These are phyloP conservation scores for Falco berigora DNA, from an alignment of 2,797 vertebrate species.

Conservation along the genomic window DNA sequence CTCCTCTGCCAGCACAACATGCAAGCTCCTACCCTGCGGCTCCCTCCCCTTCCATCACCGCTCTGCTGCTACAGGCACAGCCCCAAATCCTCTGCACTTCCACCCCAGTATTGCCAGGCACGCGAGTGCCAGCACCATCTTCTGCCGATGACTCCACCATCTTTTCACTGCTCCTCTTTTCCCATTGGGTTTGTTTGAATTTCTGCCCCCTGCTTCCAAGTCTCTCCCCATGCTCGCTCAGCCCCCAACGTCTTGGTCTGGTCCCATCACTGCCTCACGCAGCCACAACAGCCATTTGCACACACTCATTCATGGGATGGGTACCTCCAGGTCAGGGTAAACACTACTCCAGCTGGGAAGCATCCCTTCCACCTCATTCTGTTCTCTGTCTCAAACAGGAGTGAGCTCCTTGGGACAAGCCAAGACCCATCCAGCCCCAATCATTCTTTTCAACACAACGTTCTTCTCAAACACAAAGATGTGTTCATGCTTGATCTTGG, in stretches of 20 bases:
- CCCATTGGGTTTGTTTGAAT: rapidly evolving
- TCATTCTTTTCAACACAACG: background rate
- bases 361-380: background rate
- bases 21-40: background rate
- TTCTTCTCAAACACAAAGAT: background rate
- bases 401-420: background rate
- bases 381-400: background rate
- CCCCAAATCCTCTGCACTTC: background rate
- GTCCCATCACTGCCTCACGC: background rate
- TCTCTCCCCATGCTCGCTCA: background rate
- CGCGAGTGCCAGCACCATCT: background rate
- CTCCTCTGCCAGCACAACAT: background rate
- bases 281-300: rapidly evolving
- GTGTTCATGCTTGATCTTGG: background rate
- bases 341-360: background rate
- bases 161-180: background rate
- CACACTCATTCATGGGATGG: rapidly evolving
- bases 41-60: background rate
- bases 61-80: background rate
- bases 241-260: too few species aligned
- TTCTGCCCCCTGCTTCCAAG: background rate
- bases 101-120: background rate
- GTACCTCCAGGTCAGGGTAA: background rate
- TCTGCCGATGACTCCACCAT: background rate
- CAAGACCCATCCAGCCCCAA: background rate